phyloP scores from a whole-genome alignment of 2,797 vertebrate species.

The Hippopotamyrus pictus region DNA sequence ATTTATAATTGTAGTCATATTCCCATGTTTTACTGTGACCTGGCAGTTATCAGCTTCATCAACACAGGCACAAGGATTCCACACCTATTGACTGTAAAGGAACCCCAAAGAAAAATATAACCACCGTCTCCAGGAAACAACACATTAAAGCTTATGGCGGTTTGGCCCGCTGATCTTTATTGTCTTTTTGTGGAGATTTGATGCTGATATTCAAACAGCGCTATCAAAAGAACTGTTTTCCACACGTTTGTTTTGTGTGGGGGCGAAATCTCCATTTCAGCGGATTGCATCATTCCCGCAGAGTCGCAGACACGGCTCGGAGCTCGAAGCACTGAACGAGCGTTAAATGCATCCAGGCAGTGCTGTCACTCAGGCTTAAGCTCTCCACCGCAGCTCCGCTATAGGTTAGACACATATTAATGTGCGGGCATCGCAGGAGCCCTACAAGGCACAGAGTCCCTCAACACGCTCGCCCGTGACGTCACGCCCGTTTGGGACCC shows the following conservation, averaged over 20 bases:
- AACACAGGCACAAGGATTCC: background rate
- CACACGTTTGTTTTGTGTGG: background rate
- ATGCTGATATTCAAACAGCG: background rate
- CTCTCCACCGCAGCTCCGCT: background rate
- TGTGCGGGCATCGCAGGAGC: background rate
- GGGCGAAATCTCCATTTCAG: slow-evolving; percentile 7
- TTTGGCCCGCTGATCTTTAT: background rate
- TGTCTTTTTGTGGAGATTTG: background rate
- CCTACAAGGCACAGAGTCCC: background rate
- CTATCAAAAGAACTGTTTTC: slow-evolving; percentile 1
- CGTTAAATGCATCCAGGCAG: background rate
- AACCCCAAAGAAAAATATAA: background rate
- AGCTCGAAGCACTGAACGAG: background rate
- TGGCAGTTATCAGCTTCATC: background rate
- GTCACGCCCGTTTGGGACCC: background rate
- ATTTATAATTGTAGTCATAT: background rate
- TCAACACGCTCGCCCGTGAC: background rate
- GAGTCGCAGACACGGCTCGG: background rate
- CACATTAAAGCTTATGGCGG: background rate
- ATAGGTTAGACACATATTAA: background rate
- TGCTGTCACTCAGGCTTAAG: background rate
- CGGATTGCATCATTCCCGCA: slow-evolving; percentile 18
- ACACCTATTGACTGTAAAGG: background rate
- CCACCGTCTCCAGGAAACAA: background rate
- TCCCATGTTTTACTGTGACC: background rate